Conservation (phyloP, 2,888 invertebrate genomes). For the Nomada goodeniana region DNA sequence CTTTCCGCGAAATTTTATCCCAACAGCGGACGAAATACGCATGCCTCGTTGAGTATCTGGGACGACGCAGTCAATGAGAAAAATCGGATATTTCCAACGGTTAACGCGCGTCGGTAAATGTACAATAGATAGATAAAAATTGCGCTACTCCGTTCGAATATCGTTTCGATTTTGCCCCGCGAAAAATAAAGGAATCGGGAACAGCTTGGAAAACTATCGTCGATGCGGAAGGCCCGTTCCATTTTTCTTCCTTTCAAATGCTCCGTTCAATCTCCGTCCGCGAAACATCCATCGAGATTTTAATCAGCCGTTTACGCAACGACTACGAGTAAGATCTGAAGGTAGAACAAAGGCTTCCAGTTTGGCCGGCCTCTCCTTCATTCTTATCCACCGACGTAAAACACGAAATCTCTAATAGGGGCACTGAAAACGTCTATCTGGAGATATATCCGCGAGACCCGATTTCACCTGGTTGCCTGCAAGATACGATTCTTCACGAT, state of each 20-base stretch:
- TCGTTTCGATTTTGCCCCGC: not conserved
- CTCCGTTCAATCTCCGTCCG: not conserved
- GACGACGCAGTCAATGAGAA: constrained; percentile 2
- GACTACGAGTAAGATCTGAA: not conserved
- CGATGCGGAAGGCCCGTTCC: too few relatives aligned
- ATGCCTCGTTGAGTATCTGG: not conserved
- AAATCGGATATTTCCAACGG: not conserved
- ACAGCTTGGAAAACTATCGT: not conserved
- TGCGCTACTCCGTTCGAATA: not conserved
- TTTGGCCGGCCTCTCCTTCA: not conserved
- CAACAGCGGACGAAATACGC: not conserved
- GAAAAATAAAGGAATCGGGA: too few relatives aligned
- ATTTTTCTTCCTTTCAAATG: not conserved
- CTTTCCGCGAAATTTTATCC: too few relatives aligned
- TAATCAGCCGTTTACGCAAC: constrained; percentile 12
- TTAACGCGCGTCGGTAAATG: not conserved
- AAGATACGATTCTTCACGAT: not conserved
- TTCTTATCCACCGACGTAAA: constrained; percentile 24
- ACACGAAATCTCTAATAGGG: constrained; percentile 37
- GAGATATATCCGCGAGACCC: constrained; percentile 1
- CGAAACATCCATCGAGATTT: constrained; percentile 1
- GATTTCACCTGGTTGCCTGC: constrained; percentile 1
- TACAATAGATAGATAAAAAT: not conserved
- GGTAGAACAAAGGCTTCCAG: constrained; percentile 1
- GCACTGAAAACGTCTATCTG: constrained; percentile 12